Evolutionary conservation across 2,797 vertebrate genomes (phyloP).

Genomic region (Acrossocheilus wenchowensis): DNA sequence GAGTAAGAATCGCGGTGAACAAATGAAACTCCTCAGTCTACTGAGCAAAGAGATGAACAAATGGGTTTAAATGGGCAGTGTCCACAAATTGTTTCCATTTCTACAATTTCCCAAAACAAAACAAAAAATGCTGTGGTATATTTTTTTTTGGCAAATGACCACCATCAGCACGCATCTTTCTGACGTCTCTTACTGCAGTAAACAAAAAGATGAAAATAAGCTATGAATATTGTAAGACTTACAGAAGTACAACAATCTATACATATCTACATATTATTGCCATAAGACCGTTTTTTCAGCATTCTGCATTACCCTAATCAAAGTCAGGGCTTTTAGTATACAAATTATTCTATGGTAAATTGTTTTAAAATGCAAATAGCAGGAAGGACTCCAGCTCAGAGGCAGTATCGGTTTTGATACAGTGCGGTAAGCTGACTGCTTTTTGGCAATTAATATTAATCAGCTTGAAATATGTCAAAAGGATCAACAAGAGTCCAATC

Average conservation of each 20-base stretch:
- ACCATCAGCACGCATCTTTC: conserved; percentile 89
- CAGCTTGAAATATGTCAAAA: conserved; percentile 27
- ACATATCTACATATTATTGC: conserved; percentile 92
- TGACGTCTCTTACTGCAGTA: conserved; percentile 74
- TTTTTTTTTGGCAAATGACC: conserved; percentile 80
- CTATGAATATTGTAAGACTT: conserved; percentile 74
- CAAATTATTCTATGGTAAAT: conserved; percentile 27
- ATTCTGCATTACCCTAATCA: conserved; percentile 73
- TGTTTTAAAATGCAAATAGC: conserved; percentile 22
- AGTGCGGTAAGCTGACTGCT: not conserved
- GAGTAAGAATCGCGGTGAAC: conserved; percentile 4
- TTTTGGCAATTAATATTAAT: conserved; percentile 36
- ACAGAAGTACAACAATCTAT: conserved; percentile 79
- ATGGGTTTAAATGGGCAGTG: conserved; percentile 23
- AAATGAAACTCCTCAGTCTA: not conserved
- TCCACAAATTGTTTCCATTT: conserved; percentile 33
- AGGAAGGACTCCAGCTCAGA: conserved; percentile 11
- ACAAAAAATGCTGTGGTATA: conserved; percentile 84
- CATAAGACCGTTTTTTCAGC: conserved; percentile 79
- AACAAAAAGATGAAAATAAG: conserved; percentile 56
- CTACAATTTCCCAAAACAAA: not conserved
- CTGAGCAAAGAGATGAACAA: conserved; percentile 6
- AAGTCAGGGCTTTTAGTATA: conserved; percentile 23
- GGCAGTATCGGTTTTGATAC: conserved; percentile 37
- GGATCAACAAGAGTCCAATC: not conserved